A percentile compares a stretch with the other conserved stretches of the same genome.
phyloP scores from a whole-genome alignment of 2,113 vertebrate genomes.

The Epinephelus fuscoguttatus region DNA sequence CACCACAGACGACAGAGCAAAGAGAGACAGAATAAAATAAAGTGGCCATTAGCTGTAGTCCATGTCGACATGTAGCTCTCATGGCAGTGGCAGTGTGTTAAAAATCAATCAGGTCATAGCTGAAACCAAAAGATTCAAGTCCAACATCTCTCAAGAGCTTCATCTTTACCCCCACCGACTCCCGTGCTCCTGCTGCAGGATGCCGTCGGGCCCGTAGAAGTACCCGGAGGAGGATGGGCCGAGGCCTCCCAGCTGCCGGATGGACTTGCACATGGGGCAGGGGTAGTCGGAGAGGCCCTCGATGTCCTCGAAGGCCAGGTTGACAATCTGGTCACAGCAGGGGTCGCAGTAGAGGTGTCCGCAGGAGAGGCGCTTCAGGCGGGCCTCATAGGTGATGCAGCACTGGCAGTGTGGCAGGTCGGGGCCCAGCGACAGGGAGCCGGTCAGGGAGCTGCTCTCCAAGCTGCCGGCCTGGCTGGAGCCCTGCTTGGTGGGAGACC shows the following conservation, averaged over 20 bases:
- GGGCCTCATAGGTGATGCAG: constrained; percentile 81
- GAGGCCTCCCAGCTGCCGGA: constrained; percentile 75
- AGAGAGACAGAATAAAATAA: constrained; percentile 6
- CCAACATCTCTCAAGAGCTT: background rate
- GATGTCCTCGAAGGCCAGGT: constrained; percentile 86
- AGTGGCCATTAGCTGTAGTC: background rate
- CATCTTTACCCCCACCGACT: constrained; percentile 62
- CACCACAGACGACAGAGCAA: constrained; percentile 10
- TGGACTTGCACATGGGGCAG: constrained; percentile 86
- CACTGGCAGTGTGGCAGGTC: constrained; percentile 86
- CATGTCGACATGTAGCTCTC: background rate
- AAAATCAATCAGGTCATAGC: background rate
- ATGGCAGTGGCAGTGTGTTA: constrained; percentile 35
- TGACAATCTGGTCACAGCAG: constrained; percentile 85
- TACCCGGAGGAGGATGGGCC: constrained; percentile 66
- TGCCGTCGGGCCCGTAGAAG: constrained; percentile 61
- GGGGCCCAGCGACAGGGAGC: constrained; percentile 81
- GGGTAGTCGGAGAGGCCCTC: constrained; percentile 86
- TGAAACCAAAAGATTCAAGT: background rate
- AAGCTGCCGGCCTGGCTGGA: constrained; percentile 77
- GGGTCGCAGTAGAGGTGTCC: constrained; percentile 84
- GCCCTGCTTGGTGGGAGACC: constrained; percentile 79
- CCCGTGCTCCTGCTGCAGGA: constrained; percentile 74
- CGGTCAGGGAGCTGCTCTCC: constrained; percentile 84
- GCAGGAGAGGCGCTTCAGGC: constrained; percentile 84